These are phyloP conservation scores for Megastigmus dorsalis DNA, from an alignment of 2,888 invertebrate species.

Conservation along the genomic window DNA sequence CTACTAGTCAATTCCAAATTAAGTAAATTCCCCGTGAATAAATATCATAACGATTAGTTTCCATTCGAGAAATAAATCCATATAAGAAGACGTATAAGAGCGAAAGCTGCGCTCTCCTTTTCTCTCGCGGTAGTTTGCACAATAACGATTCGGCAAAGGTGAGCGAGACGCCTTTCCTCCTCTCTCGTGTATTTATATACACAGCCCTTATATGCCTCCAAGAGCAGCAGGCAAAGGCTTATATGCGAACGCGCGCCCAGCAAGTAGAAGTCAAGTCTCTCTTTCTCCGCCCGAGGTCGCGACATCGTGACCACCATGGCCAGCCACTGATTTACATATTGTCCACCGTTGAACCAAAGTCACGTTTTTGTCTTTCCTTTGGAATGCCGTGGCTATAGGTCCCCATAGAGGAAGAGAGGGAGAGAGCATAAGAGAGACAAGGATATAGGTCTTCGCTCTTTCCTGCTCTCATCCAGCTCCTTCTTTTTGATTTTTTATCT, in stretches of 20 bases:
- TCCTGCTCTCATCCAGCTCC: conserved; percentile 53
- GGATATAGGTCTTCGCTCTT: conserved; percentile 54
- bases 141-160: conserved; percentile 23
- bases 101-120: neutral
- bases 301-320: conserved; percentile 73
- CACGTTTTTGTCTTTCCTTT: conserved; percentile 71
- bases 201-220: conserved; percentile 5
- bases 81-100: no score
- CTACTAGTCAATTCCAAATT: no score
- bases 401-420: conserved; percentile 53
- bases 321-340: conserved; percentile 74
- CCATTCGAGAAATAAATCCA: no score
- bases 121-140: neutral
- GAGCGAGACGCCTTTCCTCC: conserved; percentile 4
- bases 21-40: no score
- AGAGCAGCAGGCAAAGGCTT: neutral
- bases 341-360: conserved; percentile 71
- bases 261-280: conserved; percentile 3
- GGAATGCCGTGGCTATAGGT: conserved; percentile 67
- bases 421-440: conserved; percentile 36
- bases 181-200: neutral
- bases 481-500: conserved; percentile 46
- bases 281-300: conserved; percentile 74
- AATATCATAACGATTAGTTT: no score
- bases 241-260: conserved; percentile 1